phyloP scores from a whole-genome alignment of 2,888 invertebrate species.

The Panopea generosa region DNA sequence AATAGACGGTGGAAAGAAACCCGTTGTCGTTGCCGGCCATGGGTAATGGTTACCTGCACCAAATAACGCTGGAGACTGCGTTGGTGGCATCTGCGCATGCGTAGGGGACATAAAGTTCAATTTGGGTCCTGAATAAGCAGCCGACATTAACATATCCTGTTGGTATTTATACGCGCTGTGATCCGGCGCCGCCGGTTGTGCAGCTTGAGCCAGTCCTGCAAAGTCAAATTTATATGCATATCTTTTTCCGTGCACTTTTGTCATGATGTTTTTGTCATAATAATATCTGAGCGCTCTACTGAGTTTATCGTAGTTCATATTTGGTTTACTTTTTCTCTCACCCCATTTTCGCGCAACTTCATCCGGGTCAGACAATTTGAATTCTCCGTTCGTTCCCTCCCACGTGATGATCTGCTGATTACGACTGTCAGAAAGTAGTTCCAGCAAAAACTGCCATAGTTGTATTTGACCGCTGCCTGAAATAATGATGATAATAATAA shows the following conservation, averaged over 20 bases:
- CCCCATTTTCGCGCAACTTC: slow-evolving; percentile 99
- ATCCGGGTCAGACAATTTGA: slow-evolving; percentile 97
- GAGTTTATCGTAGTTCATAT: slow-evolving; percentile 99
- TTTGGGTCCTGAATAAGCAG: slow-evolving; percentile 89
- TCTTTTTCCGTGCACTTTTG: slow-evolving; percentile 98
- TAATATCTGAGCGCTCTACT: slow-evolving; percentile 97
- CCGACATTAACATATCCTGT: slow-evolving; percentile 96
- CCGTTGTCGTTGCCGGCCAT: slow-evolving; percentile 79
- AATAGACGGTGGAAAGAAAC: slow-evolving; percentile 86
- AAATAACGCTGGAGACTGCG: slow-evolving; percentile 77
- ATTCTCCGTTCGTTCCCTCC: slow-evolving; percentile 98
- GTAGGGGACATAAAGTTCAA: slow-evolving; percentile 93
- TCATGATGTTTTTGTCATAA: slow-evolving; percentile 99
- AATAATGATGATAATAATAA: slow-evolving; percentile 7
- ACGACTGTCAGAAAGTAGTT: slow-evolving; percentile 94
- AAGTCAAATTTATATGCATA: slow-evolving; percentile 99
- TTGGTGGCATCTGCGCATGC: slow-evolving; percentile 75
- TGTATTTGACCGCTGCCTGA: slow-evolving; percentile 94
- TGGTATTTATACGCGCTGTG: slow-evolving; percentile 98
- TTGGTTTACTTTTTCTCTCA: slow-evolving; percentile 97
- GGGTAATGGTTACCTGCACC: slow-evolving; percentile 75
- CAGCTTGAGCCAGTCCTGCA: slow-evolving; percentile 92
- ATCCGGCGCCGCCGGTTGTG: slow-evolving; percentile 90
- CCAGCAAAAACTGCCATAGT: slow-evolving; percentile 99
- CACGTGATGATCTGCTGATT: slow-evolving; percentile 97